These are phyloP conservation scores for Lithophane socia DNA, from an alignment of 2,888 invertebrate genomes.

Conservation along the genomic window DNA sequence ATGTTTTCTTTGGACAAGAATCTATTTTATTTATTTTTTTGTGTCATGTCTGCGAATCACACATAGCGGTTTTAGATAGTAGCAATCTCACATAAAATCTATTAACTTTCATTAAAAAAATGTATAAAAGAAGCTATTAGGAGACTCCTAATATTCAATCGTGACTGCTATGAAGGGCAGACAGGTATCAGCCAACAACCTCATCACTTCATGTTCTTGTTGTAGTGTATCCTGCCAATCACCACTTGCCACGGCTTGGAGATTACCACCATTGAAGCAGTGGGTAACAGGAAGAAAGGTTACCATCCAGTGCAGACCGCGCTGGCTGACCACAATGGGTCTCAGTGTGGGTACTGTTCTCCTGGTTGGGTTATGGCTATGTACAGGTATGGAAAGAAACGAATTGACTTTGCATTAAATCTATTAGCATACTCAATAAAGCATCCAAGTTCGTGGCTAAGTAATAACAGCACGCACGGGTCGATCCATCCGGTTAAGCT, in stretches of 20 bases:
- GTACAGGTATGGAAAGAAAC: conserved; percentile 87
- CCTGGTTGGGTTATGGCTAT: conserved; percentile 94
- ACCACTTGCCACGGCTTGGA: conserved; percentile 91
- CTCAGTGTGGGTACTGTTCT: conserved; percentile 93
- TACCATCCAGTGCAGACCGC: conserved; percentile 92
- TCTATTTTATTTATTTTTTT: background rate
- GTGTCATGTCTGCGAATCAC: background rate
- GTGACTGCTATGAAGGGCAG: background rate
- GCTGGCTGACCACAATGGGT: conserved; percentile 91
- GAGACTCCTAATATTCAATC: background rate
- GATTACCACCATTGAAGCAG: conserved; percentile 92
- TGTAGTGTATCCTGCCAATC: conserved; percentile 91
- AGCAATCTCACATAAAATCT: background rate
- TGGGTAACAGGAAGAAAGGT: conserved; percentile 92
- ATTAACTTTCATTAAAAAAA: background rate
- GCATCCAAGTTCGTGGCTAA: too few relatives aligned
- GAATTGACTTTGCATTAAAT: background rate
- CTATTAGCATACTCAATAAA: too few relatives aligned
- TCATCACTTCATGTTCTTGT: background rate
- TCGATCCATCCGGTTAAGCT: too few relatives aligned
- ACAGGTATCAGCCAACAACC: background rate
- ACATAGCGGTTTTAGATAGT: too few relatives aligned
- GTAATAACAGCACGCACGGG: too few relatives aligned
- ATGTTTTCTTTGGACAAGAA: background rate
- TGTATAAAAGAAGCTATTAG: background rate